Conservation (phyloP, 2,888 invertebrate species). For the Gerris lacustris region DNA sequence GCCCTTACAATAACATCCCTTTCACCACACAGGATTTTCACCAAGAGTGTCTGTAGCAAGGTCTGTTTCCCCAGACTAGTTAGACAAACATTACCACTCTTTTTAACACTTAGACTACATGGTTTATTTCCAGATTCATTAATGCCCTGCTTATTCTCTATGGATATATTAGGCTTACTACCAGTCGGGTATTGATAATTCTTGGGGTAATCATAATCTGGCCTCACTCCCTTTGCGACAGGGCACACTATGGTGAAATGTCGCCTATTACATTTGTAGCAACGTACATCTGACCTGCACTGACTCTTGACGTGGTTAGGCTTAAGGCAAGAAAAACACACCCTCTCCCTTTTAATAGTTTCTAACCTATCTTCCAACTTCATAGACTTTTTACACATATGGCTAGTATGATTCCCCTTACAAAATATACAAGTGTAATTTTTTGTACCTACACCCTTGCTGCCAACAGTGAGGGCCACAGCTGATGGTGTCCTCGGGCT, state of each 20-base stretch:
- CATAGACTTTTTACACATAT: not conserved
- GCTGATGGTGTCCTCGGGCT: too few species aligned
- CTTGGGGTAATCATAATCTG: not conserved
- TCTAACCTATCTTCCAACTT: not conserved
- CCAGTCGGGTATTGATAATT: too few species aligned
- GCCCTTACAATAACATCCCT: not conserved
- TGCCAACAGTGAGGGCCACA: not conserved
- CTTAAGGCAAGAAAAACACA: not conserved
- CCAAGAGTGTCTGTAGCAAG: not conserved
- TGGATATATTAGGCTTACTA: too few species aligned
- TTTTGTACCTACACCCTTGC: not conserved
- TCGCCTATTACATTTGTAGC: conserved; percentile 4
- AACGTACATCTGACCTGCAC: not conserved
- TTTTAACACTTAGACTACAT: not conserved
- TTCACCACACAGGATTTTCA: not conserved
- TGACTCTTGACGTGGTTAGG: not conserved
- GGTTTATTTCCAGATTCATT: not conserved
- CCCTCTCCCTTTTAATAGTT: not conserved
- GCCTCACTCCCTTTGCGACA: not conserved
- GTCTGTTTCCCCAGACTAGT: too few species aligned
- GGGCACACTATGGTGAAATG: conserved; percentile 11
- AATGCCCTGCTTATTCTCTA: not conserved
- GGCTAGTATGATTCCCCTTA: not conserved
- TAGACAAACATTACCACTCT: not conserved
- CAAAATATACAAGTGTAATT: not conserved